Conservation (phyloP, 2,113 vertebrate genomes). For the Fulmarus glacialis region DNA sequence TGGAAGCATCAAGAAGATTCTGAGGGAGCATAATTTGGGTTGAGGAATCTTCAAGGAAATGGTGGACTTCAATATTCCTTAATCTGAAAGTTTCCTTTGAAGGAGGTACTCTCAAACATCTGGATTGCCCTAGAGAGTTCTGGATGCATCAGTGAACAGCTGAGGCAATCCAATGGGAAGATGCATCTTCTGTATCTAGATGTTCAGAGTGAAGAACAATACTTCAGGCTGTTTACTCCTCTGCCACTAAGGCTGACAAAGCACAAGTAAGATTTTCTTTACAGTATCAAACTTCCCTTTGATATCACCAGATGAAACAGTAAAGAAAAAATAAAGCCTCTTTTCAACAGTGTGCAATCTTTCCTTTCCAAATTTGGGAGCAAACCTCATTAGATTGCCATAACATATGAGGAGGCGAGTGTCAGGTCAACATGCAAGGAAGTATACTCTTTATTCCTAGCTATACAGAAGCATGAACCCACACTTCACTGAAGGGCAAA, state of each 20-base stretch:
- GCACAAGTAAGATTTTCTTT: background rate
- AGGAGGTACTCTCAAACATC: background rate
- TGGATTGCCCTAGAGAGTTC: background rate
- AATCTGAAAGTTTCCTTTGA: background rate
- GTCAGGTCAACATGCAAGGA: background rate
- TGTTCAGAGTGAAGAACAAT: background rate
- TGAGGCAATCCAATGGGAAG: background rate
- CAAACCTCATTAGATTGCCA: background rate
- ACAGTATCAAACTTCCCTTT: background rate
- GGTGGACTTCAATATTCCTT: background rate
- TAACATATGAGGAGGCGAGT: background rate
- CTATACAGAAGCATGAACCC: background rate
- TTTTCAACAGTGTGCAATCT: background rate
- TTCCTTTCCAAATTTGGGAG: background rate
- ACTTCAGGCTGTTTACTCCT: background rate
- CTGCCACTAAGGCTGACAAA: background rate
- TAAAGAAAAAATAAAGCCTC: background rate
- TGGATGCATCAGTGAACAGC: background rate
- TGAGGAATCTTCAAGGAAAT: background rate
- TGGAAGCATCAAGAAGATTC: background rate
- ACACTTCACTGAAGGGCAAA: background rate
- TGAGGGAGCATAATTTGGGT: background rate
- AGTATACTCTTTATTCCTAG: background rate
- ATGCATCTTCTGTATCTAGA: background rate
- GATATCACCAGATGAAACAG: background rate